Percentiles rank a stretch among this genome's conserved stretches.
Evolutionary conservation across 2,797 vertebrate genomes (phyloP).

Genomic region (Acanthiza pusilla): DNA sequence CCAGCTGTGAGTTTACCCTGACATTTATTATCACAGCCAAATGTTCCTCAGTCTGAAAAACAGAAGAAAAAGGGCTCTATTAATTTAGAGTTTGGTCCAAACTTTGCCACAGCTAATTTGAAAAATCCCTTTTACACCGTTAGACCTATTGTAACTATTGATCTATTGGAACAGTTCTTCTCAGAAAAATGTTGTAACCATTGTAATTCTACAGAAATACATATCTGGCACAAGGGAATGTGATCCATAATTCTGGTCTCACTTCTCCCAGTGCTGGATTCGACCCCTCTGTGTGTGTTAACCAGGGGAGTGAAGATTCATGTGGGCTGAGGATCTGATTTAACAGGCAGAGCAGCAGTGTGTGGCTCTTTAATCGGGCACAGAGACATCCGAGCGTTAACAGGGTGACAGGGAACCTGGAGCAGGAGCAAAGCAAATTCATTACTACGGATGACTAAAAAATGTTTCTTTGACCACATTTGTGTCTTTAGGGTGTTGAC

Average conservation of each 20-base stretch:
- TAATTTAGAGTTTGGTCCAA: neutral
- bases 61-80: neutral
- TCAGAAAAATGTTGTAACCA: neutral
- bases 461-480: neutral
- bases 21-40: neutral
- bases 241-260: neutral
- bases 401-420: neutral
- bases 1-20: neutral
- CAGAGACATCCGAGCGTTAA: neutral
- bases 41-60: neutral
- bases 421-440: neutral
- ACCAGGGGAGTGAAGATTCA: neutral
- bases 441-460: neutral
- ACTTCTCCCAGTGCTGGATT: neutral
- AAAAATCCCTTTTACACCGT: neutral
- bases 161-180: neutral
- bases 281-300: neutral
- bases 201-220: neutral
- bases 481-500: constrained; percentile 16
- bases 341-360: neutral
- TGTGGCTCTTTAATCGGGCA: neutral
- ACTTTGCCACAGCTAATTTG: neutral
- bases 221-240: neutral
- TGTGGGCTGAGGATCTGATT: neutral
- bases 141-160: neutral